Percentiles rank a stretch among this genome's conserved stretches.
phyloP scores from a whole-genome alignment of 1,140 invertebrate species.

The Tetramorium alpestre region DNA sequence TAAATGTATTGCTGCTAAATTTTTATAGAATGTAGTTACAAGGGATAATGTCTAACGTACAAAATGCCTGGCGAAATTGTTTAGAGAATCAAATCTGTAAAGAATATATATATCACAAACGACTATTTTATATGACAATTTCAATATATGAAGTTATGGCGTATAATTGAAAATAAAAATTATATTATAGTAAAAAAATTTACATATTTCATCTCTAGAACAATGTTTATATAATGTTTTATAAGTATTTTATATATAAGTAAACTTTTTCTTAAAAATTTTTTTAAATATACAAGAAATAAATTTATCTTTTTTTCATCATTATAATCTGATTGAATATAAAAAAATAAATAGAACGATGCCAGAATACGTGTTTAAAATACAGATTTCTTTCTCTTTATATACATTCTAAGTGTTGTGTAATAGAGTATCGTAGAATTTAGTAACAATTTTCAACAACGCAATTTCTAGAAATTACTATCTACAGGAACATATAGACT shows the following conservation, averaged over 20 bases:
- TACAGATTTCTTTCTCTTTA: conserved; percentile 69
- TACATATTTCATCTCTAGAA: conserved; percentile 67
- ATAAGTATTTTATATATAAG: conserved; percentile 58
- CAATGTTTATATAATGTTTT: conserved; percentile 44
- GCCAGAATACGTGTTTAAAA: conserved; percentile 64
- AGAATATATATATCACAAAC: neutral
- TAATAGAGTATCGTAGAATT: conserved; percentile 66
- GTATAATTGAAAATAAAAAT: conserved; percentile 61
- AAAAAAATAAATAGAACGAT: conserved; percentile 69
- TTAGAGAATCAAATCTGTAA: conserved; percentile 57
- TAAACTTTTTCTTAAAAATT: neutral
- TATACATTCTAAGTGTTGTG: conserved; percentile 75
- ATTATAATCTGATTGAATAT: conserved; percentile 24
- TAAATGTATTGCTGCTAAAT: conserved; percentile 55
- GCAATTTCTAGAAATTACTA: conserved; percentile 75
- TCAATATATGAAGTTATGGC: conserved; percentile 1
- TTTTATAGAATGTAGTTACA: conserved; percentile 44
- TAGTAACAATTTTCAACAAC: conserved; percentile 77
- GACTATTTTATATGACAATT: neutral
- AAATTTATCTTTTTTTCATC: conserved; percentile 52
- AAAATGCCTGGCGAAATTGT: conserved; percentile 32
- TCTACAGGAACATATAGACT: conserved; percentile 72
- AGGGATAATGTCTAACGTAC: conserved; percentile 42
- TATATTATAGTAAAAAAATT: conserved; percentile 64
- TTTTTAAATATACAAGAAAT: conserved; percentile 54